Evolutionary conservation across 2,113 vertebrate genomes (phyloP).

Genomic region (Chaenogobius annularis): DNA sequence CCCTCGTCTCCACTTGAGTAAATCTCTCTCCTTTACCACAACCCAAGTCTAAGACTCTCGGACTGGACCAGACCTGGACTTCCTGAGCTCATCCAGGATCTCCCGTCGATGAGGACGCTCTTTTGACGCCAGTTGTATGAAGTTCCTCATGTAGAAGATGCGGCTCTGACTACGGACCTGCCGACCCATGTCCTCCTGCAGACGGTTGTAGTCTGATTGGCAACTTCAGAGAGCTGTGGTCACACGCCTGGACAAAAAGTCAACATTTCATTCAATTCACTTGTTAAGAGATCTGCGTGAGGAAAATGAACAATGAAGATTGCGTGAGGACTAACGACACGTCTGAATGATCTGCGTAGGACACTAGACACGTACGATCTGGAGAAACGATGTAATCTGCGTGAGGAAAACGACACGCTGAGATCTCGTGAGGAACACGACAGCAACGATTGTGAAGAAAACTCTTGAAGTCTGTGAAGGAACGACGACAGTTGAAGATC

Average conservation of each 20-base stretch:
- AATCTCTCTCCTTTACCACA: conserved; percentile 98
- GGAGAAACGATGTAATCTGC: too few species aligned
- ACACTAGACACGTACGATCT: too few species aligned
- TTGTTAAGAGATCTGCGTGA: too few species aligned
- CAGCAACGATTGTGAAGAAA: too few species aligned
- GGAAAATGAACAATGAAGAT: too few species aligned
- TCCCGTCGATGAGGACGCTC: conserved; percentile 94
- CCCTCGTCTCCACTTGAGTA: conserved; percentile 95
- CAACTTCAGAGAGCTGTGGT: conserved; percentile 86
- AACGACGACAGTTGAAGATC: too few species aligned
- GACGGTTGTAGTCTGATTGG: conserved; percentile 91
- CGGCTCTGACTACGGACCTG: conserved; percentile 87
- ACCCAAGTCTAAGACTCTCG: conserved; percentile 89
- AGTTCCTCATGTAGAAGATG: conserved; percentile 95
- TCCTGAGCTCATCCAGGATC: conserved; percentile 84
- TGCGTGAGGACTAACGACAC: too few species aligned
- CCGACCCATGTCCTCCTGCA: conserved; percentile 90
- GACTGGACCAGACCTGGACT: conserved; percentile 61
- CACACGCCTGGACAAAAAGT: conserved; percentile 30
- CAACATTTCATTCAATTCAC: too few species aligned
- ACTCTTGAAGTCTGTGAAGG: too few species aligned
- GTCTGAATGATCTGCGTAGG: too few species aligned
- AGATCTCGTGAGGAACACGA: too few species aligned
- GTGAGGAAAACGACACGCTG: too few species aligned
- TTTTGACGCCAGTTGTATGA: conserved; percentile 99